phyloP scores from a whole-genome alignment of 2,888 invertebrate species.

The Lasioglossum oenotherae region DNA sequence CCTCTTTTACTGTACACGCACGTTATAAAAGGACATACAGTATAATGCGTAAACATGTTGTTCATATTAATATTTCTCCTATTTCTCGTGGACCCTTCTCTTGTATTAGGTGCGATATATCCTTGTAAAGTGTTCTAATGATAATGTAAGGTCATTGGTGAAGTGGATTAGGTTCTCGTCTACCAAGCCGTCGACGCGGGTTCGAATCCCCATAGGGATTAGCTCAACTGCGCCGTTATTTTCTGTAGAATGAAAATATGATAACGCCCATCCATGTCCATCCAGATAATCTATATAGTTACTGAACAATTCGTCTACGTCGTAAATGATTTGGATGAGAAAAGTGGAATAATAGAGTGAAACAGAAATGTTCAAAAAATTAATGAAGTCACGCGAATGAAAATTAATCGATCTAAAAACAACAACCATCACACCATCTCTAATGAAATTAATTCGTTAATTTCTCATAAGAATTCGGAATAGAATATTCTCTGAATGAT shows the following conservation, averaged over 20 bases:
- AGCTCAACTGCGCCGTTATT: neutral
- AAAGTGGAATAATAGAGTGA: neutral
- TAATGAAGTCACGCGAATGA: neutral
- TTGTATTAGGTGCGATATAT: neutral
- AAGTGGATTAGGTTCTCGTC: neutral
- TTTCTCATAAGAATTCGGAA: neutral
- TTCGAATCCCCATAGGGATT: slow-evolving; percentile 1
- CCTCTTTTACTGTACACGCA: neutral
- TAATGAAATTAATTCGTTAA: neutral
- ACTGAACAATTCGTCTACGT: neutral
- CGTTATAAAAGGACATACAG: neutral
- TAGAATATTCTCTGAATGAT: neutral
- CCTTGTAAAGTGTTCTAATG: neutral
- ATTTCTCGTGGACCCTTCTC: neutral
- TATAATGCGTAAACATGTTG: neutral
- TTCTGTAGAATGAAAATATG: neutral
- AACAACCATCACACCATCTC: too few species aligned
- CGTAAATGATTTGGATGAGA: neutral
- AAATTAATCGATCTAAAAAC: too few species aligned
- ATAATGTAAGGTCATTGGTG: neutral
- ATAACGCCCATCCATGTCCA: neutral
- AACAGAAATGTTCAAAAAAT: neutral
- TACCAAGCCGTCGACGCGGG: neutral
- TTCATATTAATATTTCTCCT: neutral
- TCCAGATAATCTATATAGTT: neutral